Evolutionary conservation across 2,888 invertebrate species (phyloP).

Genomic region (Callinectes sapidus): DNA sequence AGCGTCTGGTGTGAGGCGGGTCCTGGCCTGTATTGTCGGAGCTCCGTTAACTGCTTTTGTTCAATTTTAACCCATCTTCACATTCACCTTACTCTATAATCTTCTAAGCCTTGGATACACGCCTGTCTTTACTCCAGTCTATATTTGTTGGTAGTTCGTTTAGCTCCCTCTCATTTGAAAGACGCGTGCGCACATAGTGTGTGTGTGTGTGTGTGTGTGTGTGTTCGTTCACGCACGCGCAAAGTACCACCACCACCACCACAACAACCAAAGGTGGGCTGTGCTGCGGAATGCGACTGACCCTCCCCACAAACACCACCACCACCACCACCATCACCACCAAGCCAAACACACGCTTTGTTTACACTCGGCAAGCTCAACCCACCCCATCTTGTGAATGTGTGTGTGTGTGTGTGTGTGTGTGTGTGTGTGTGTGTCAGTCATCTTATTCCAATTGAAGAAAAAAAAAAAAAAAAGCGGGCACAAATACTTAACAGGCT

Average conservation of each 20-base stretch:
- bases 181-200: conserved; percentile 27
- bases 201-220: conserved; percentile 34
- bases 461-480: neutral
- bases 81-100: no score
- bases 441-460: neutral
- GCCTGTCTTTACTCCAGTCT: no score
- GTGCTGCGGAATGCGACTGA: conserved; percentile 33
- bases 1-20: no score
- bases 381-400: neutral
- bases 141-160: no score
- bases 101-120: no score
- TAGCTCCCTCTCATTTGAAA: no score
- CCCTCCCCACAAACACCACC: neutral
- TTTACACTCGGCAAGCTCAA: conserved; percentile 9
- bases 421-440: neutral
- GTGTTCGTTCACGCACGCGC: neutral
- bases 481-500: neutral
- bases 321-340: neutral
- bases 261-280: neutral
- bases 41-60: no score
- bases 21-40: no score
- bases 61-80: no score
- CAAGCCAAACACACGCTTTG: conserved; percentile 2
- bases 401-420: conserved; percentile 30
- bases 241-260: neutral